These are phyloP conservation scores for Drosophila atripex DNA, from an alignment of 2,888 invertebrate genomes.

Conservation along the genomic window DNA sequence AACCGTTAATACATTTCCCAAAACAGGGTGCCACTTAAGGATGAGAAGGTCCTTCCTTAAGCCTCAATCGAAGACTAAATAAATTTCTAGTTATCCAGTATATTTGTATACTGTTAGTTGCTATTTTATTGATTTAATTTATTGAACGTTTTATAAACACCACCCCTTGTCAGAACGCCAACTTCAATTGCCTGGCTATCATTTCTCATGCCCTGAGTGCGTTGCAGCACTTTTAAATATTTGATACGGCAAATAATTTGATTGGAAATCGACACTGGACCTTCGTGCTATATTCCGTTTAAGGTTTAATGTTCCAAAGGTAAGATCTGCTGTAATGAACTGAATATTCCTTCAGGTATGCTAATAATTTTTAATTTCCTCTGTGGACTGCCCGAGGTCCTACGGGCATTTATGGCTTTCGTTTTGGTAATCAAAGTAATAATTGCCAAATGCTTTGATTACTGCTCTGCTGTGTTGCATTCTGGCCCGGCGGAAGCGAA, in stretches of 20 bases:
- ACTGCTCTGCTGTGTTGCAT: constrained; percentile 30
- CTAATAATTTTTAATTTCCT: constrained; percentile 39
- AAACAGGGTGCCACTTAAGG: constrained; percentile 41
- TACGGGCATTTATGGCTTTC: constrained; percentile 47
- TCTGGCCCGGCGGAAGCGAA: constrained; percentile 9
- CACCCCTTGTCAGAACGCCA: constrained; percentile 35
- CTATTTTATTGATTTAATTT: not conserved
- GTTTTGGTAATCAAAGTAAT: constrained; percentile 63
- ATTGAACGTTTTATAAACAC: not conserved
- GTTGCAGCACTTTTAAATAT: constrained; percentile 65
- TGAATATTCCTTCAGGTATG: constrained; percentile 18
- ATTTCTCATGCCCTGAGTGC: constrained; percentile 10
- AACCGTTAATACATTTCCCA: constrained; percentile 41
- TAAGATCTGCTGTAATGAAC: constrained; percentile 39
- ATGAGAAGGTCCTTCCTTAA: not conserved
- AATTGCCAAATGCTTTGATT: constrained; percentile 62
- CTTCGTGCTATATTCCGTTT: constrained; percentile 12
- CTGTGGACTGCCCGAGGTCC: constrained; percentile 40
- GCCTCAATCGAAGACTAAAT: not conserved
- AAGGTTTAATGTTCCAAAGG: constrained; percentile 15
- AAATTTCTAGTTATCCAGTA: constrained; percentile 14
- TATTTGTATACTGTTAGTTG: not conserved
- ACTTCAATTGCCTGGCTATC: constrained; percentile 33
- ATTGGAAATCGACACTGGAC: constrained; percentile 63
- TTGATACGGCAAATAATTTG: constrained; percentile 73